Base-by-base conservation (phyloP, 2,888 invertebrate genomes). In the Podabrus alpinus region DNA sequence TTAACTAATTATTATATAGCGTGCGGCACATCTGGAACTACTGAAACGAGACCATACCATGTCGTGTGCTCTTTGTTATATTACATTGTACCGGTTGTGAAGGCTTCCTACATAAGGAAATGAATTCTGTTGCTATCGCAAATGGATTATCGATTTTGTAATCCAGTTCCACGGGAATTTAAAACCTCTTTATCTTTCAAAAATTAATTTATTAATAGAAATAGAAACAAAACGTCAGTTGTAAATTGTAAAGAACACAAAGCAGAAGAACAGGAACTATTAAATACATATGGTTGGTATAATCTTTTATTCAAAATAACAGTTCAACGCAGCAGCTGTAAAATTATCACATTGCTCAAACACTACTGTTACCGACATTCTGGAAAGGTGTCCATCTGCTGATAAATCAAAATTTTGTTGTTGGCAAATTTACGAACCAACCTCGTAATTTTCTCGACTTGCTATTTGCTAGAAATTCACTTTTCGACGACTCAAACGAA, bases 1-100 rank as follows among this genome's bases (percentile, higher is more conserved):
- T 77, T 77, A 77, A 79, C 78, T 79, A 79, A 76, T 77, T 69
- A 70, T 72, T 72, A 72, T 66, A 70, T 69, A 77, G 72, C 71
- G 71, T 77, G 73, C 71, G 66, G 73, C 67, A 74, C 76, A 76
- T 76, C 76, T 76, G 76, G 76, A 76, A 68, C 45, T 45, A 17
- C 15, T 69, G 16, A 45, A 45, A 60, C 62, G 68, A 62, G 61
- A 45, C 66, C 67, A 16, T 19, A 67, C 45, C 25, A 67, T 25
- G 24, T 64, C 19, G 74, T 24, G 25, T 69, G 59, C 71, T 71
- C 68, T 71, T 68, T 68, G 64, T 75, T 59, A 15, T 60, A 24
- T 66, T 72, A 60, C 59, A 66, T 64, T n/a, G 71, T 75, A 71
- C 74, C 74, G 74, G 71, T 74, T 74, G 15, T 15, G 45, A 71